A percentile compares a stretch with the other conserved stretches of the same genome.
phyloP scores from a whole-genome alignment of 53 echinoderm and acorn worm genomes.

The Actinopyga echinites region DNA sequence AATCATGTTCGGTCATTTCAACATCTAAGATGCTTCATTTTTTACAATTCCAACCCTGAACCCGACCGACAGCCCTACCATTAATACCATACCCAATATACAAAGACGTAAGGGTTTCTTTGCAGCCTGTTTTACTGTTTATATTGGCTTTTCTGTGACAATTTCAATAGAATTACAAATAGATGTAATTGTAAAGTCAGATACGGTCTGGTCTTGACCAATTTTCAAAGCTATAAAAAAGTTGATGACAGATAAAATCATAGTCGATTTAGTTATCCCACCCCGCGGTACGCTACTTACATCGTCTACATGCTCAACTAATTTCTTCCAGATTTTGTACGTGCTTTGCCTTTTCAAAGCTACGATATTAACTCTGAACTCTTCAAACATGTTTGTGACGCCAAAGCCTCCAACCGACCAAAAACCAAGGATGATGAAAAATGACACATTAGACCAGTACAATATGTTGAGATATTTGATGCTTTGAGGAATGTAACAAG shows the following conservation, averaged over 20 bases:
- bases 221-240: background rate
- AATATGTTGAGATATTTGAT: background rate
- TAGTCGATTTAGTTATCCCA: background rate
- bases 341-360: background rate
- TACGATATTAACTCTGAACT: background rate
- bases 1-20: no score
- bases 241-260: background rate
- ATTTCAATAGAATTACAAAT: no score
- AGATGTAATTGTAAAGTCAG: no score
- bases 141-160: no score
- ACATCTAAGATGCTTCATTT: no score
- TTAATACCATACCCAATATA: no score
- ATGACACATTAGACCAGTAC: background rate
- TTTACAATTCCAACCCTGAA: no score
- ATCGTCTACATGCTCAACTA: background rate
- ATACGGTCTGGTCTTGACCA: slow-evolving; percentile 3
- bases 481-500: no score
- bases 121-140: no score
- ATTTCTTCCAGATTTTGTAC: background rate
- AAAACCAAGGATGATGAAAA: background rate
- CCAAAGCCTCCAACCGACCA: slow-evolving; percentile 17
- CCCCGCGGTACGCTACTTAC: background rate
- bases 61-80: no score
- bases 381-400: background rate
- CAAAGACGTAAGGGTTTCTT: no score